Percentiles rank a stretch among this genome's conserved stretches.
phyloP scores from a whole-genome alignment of 2,888 invertebrate species.

The Dasypogon diadema region DNA sequence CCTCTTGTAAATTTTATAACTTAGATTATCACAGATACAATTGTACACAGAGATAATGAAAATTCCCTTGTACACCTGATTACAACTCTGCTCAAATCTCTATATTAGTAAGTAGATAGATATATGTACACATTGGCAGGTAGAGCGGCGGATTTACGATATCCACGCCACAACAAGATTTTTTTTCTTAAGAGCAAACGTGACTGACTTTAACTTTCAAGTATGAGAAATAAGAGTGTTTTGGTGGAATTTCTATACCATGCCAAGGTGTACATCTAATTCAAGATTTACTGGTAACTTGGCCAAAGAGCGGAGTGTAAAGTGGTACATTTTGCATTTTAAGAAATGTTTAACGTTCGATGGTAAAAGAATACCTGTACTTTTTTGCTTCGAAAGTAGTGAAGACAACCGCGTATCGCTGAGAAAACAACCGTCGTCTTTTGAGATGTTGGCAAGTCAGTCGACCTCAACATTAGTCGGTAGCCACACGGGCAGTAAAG shows the following conservation, averaged over 20 bases:
- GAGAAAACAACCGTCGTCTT: too few species aligned
- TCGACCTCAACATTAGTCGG: not conserved
- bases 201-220: not conserved
- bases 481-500: constrained; percentile 28
- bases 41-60: not conserved
- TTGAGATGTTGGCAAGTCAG: not conserved
- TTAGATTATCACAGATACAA: not conserved
- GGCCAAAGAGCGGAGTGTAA: not conserved
- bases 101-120: not conserved
- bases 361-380: not conserved
- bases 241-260: constrained; percentile 35
- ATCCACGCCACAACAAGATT: not conserved
- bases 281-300: not conserved
- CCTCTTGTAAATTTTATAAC: not conserved
- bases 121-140: not conserved
- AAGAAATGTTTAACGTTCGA: not conserved
- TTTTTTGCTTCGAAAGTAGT: not conserved
- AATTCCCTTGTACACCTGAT: constrained; percentile 10
- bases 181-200: constrained; percentile 32
- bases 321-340: not conserved
- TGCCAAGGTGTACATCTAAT: not conserved
- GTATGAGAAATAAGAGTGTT: constrained; percentile 8
- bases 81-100: constrained; percentile 9
- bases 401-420: not conserved
- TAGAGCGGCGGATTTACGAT: not conserved